phyloP scores from a whole-genome alignment of 1,140 invertebrate genomes.

The Maniola jurtina region DNA sequence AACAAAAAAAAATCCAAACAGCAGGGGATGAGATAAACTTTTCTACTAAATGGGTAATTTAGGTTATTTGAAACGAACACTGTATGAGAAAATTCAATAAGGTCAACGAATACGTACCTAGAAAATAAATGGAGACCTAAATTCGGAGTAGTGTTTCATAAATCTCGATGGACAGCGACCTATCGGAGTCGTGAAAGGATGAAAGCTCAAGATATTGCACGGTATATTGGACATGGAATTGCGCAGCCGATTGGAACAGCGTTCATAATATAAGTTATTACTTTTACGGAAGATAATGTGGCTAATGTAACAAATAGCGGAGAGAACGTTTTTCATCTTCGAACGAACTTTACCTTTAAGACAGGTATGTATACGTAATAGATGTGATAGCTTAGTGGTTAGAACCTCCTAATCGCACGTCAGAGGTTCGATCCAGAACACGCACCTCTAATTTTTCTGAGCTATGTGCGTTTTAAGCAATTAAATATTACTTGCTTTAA shows the following conservation, averaged over 20 bases:
- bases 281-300: neutral
- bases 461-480: too few species aligned
- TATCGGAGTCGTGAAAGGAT: conserved; percentile 7
- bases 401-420: too few species aligned
- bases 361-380: too few species aligned
- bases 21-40: too few species aligned
- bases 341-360: too few species aligned
- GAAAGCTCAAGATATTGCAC: conserved; percentile 16
- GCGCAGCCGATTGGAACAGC: conserved; percentile 8
- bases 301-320: neutral
- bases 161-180: neutral
- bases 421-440: too few species aligned
- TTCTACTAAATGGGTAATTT: too few species aligned
- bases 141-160: conserved; percentile 14
- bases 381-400: too few species aligned
- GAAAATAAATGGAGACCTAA: conserved; percentile 21
- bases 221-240: conserved; percentile 13
- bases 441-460: too few species aligned
- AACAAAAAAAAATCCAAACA: too few species aligned
- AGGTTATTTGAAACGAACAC: too few species aligned
- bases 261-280: conserved; percentile 18
- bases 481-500: too few species aligned
- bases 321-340: neutral
- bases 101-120: conserved; percentile 1
- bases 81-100: neutral